phyloP scores from a whole-genome alignment of 2,888 invertebrate genomes.

The Stomorhina lunata region DNA sequence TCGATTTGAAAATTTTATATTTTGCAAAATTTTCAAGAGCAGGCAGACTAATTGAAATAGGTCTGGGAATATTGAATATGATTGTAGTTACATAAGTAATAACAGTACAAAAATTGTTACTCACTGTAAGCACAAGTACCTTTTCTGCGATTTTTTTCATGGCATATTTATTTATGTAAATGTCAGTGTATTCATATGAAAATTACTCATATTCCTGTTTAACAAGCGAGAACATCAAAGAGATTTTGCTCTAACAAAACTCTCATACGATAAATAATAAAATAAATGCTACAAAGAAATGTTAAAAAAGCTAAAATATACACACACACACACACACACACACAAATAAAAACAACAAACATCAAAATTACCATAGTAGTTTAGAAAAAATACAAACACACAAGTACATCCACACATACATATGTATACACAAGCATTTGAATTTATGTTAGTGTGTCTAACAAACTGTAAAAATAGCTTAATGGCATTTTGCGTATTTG shows the following conservation, averaged over 20 bases:
- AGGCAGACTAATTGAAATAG: too few species aligned
- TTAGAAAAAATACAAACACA: background rate
- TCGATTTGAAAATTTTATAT: too few species aligned
- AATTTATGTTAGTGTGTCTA: constrained; percentile 1
- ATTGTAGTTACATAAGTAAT: too few species aligned
- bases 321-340: background rate
- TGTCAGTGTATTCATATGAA: background rate
- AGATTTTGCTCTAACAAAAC: constrained; percentile 36
- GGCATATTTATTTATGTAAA: background rate
- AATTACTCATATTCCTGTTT: constrained; percentile 12
- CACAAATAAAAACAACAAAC: background rate
- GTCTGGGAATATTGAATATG: too few species aligned
- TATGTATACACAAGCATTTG: background rate
- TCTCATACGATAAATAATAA: constrained; percentile 29
- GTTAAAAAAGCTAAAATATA: background rate
- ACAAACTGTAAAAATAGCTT: constrained; percentile 33
- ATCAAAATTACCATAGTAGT: too few species aligned
- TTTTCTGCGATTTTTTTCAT: background rate
- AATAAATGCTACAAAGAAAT: background rate
- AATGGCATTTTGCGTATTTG: constrained; percentile 39
- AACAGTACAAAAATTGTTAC: background rate
- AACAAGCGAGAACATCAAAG: constrained; percentile 47
- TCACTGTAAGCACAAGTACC: background rate
- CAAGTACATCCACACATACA: background rate
- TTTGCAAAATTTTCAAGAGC: too few species aligned